Base-by-base conservation (phyloP, 2,888 invertebrate species). In the Homarus gammarus region DNA sequence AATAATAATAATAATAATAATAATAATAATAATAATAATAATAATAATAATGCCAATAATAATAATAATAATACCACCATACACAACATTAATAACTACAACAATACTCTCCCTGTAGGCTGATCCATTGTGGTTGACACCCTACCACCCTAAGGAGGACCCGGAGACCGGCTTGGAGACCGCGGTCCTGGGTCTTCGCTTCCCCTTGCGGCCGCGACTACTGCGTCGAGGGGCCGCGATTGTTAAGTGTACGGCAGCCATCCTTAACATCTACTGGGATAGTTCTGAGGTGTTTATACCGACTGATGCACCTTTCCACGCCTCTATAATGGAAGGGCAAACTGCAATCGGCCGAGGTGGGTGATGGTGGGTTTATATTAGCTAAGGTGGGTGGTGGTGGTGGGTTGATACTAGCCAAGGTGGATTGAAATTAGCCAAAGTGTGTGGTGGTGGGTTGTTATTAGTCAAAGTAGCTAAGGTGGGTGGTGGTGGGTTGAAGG, bases 291-390 rank as follows among this genome's bases (percentile, higher is more conserved):
- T 36, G 18, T 64, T 73, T 68, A 56, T 85, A n/a, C 44, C 64
- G 10, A 31, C 77, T 15, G 85, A 85, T 68, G 49, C 78, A 27
- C 85, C 85, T 33, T 73, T 78, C 75, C 85, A 85, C 44, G 85
- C 85, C 61, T 85, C 85, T 22, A 49, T 85, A 77, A 85, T 85
- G 85, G 78, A 77, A 36, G 85, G 85, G 12, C 77, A 68, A 44
- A 78, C 85, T 49, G 64, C 83, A 15, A 27, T n/a, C 15, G 68
- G 64, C 64, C 22, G 12, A 68, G 81, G 81, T 81, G 15, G 40
- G 81, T 56, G 56, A n/a, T n/a, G 44, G 12, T 44, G 44, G 44
- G 44, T 44, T 12, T 12, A 44, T 12, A 8, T 5, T 12, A 44
- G 44, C 5, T 44, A 5, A 5, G 5, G 44, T 5, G 44, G 5